Conservation (phyloP, 2,888 invertebrate genomes). For the Abscondita cerata region DNA sequence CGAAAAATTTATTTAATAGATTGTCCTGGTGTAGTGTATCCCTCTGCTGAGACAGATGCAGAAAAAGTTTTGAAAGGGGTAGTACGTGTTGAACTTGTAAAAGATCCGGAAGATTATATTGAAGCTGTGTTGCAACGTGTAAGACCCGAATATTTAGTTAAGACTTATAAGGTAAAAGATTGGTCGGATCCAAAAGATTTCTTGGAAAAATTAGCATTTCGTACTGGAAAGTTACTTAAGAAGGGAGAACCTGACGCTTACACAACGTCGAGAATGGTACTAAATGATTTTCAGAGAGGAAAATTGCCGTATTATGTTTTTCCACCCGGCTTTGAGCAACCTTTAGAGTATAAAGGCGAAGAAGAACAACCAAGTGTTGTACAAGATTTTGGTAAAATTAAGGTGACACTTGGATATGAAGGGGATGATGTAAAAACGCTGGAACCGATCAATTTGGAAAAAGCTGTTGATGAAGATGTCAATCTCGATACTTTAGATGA, state of each 20-base stretch:
- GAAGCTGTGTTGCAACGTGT: slow-evolving; percentile 85
- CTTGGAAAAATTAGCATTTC: slow-evolving; percentile 86
- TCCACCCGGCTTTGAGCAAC: slow-evolving; percentile 82
- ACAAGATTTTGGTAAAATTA: slow-evolving; percentile 85
- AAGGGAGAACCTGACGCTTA: slow-evolving; percentile 96
- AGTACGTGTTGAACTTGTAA: slow-evolving; percentile 93
- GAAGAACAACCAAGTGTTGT: slow-evolving; percentile 65
- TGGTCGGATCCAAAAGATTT: slow-evolving; percentile 88
- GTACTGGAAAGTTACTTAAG: slow-evolving; percentile 89
- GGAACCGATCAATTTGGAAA: slow-evolving; percentile 56
- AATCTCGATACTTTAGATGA: slow-evolving; percentile 17
- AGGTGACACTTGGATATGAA: slow-evolving; percentile 63
- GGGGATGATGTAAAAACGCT: slow-evolving; percentile 66
- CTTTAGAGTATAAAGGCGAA: slow-evolving; percentile 58
- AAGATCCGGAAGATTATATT: slow-evolving; percentile 95
- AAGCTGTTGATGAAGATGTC: slow-evolving; percentile 52
- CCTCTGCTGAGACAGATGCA: slow-evolving; percentile 93
- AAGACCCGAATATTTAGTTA: slow-evolving; percentile 84
- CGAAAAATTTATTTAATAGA: slow-evolving; percentile 95
- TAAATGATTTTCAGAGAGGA: slow-evolving; percentile 99
- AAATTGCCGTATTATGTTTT: slow-evolving; percentile 93
- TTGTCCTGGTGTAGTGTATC: slow-evolving; percentile 98
- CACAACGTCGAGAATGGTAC: slow-evolving; percentile 90
- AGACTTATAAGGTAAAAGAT: slow-evolving; percentile 85
- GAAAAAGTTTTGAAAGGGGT: slow-evolving; percentile 97